Base-by-base conservation (phyloP, 1,140 invertebrate genomes). In the Hycleus phaleratus region DNA sequence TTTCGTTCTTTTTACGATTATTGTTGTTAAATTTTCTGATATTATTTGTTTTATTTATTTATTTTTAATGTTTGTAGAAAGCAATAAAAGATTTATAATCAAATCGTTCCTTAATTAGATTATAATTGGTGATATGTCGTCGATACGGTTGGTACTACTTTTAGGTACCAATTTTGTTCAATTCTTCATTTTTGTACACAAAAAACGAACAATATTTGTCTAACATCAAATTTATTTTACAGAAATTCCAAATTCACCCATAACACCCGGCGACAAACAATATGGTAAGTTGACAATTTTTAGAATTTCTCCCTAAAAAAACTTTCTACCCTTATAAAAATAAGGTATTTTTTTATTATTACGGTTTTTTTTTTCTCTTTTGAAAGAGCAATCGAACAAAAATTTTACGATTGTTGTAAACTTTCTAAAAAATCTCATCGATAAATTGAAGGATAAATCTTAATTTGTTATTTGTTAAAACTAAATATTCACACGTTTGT, bases 221-320 rank as follows among this genome's bases (percentile, higher is more conserved):
- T 26, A 47, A 10, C 11, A 48, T 26, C 26, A 38, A 4, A 57
- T 59, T 54, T 60, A 58, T 49, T 12, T 66, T 66, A 8, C 64
- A 66, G 64, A 66, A 44, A 60, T 66, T n/a, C 42, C 64, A 32
- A 57, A 47, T 18, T 64, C 64, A 12, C 60, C 63, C 7, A 58
- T 57, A 42, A 59, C 62, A 4, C 43, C 57, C 38, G 55, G 56
- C 5, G 64, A 66, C 12, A 60, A 63, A 39, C 63, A 63, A 54
- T 66, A 64, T 32, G 64, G 64, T 66, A 59, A 66, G 64, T 61
- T 24, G 18, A 44, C 32, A 47, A 39, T 24, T 45, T 46, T 45
- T 56, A 7, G 32, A 32, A 32, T 32, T 32, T 32, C 32, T 32
- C 7, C 7, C 7, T 32, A 32, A 32, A 32, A 47, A 53, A 45